phyloP scores from a whole-genome alignment of 2,888 invertebrate species.

The Xestia rhomboidea region DNA sequence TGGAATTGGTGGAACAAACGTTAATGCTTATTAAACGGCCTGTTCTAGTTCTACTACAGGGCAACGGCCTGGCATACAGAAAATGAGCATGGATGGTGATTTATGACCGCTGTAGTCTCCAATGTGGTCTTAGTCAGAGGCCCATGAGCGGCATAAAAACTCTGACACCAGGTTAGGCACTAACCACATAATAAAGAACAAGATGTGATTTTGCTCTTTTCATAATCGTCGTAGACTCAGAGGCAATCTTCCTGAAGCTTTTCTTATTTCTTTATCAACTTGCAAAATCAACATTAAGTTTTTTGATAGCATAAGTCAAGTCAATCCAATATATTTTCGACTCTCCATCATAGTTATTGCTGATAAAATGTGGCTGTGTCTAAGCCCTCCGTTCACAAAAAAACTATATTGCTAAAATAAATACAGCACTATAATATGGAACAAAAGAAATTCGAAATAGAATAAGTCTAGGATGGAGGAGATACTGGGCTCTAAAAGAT shows the following conservation, averaged over 20 bases:
- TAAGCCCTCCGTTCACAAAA: neutral
- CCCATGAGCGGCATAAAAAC: too few species aligned
- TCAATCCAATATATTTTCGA: neutral
- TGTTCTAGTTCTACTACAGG: neutral
- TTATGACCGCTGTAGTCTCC: neutral
- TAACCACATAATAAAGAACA: too few species aligned
- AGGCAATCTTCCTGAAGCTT: neutral
- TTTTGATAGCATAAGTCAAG: neutral
- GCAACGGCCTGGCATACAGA: neutral
- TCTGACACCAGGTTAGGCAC: too few species aligned
- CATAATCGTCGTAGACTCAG: neutral
- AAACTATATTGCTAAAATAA: too few species aligned
- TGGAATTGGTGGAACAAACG: conserved; percentile 28
- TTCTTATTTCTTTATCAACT: neutral
- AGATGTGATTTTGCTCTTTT: neutral
- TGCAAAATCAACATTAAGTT: neutral
- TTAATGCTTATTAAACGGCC: conserved; percentile 4
- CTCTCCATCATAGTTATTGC: neutral
- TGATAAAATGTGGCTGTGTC: neutral
- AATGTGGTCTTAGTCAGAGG: neutral
- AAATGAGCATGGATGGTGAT: too few species aligned
- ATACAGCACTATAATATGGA: too few species aligned
- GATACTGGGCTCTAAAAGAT: too few species aligned
- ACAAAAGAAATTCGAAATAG: too few species aligned
- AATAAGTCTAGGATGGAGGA: too few species aligned